These are phyloP conservation scores for Cyclopterus lumpus DNA, from an alignment of 2,797 vertebrate genomes.

Conservation along the genomic window DNA sequence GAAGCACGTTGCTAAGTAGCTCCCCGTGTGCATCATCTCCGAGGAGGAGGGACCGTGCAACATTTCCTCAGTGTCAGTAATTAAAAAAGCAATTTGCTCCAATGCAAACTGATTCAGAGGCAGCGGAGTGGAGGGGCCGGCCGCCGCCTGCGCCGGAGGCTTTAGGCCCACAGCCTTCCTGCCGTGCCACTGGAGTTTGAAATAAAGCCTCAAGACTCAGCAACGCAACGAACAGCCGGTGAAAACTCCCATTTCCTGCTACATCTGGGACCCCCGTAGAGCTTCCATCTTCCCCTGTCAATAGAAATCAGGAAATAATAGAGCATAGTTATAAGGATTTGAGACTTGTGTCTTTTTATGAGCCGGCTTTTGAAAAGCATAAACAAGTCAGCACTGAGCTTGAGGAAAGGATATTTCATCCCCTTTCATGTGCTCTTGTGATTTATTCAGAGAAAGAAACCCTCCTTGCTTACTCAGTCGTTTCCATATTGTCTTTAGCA, in stretches of 20 bases:
- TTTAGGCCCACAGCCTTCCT: slow-evolving; percentile 47
- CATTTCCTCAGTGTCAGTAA: slow-evolving; percentile 67
- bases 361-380: slow-evolving; percentile 26
- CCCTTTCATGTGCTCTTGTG: slow-evolving; percentile 20
- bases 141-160: slow-evolving; percentile 35
- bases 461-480: slow-evolving; percentile 40
- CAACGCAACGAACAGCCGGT: slow-evolving; percentile 31
- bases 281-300: slow-evolving; percentile 34
- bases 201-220: slow-evolving; percentile 52
- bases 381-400: slow-evolving; percentile 40
- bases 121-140: slow-evolving; percentile 42
- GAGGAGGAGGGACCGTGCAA: slow-evolving; percentile 45
- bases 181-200: slow-evolving; percentile 51
- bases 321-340: slow-evolving; percentile 34
- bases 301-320: slow-evolving; percentile 54
- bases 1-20: slow-evolving; percentile 66
- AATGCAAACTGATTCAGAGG: slow-evolving; percentile 60
- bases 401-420: slow-evolving; percentile 43
- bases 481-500: slow-evolving; percentile 43
- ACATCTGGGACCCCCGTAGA: slow-evolving; percentile 32
- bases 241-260: slow-evolving; percentile 60
- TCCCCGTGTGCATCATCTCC: slow-evolving; percentile 58
- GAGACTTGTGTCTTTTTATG: slow-evolving; percentile 32
- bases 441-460: slow-evolving; percentile 49
- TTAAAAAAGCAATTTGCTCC: slow-evolving; percentile 79